Base-by-base conservation (phyloP, 2,888 invertebrate species). In the Rotaria macrura region DNA sequence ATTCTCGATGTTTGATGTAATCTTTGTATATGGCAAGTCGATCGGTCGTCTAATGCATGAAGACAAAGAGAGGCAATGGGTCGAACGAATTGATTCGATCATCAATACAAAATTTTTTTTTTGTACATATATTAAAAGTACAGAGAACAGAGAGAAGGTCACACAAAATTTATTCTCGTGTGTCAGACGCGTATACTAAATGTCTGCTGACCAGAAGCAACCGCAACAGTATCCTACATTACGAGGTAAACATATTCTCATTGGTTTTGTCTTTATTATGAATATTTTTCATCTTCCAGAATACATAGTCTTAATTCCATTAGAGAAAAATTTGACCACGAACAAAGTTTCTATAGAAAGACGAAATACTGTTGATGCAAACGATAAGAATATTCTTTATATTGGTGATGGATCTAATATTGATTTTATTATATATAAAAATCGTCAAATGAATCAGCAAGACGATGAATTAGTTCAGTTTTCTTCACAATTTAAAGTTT, bases 381-480 rank as follows among this genome's bases (percentile, higher is more conserved):
- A 14, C 9, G 79, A 79, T 79, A 40, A 40, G 43, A 79, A 79
- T 43, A 79, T 79, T 43, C 43, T 79, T n/a, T n/a, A 79, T 43
- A 40, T 40, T 43, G 79, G 79, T n/a, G 34, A n/a, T 43, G 79
- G 79, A 43, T n/a, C 25, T 4, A 79, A 79, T 79, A 1, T 12
- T n/a, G 79, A 79, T 43, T 79, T 79, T n/a, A 40, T 79, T n/a
- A 79, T 79, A n/a, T 79, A 79, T 43, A 79, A 79, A 79, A 79
- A 40, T 43, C 6, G 25, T 25, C 43, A 25, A 43, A 25, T 43
- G 25, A 43, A 43, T 79, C 79, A 79, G n/a, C 6, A 79, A 1
- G 79, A 79, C 5, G n/a, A 40, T 40, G 79, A 79, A 43, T 12
- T 34, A 10, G 7, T 3, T 43, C 25, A n/a, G 2, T 79, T 25